phyloP scores from a whole-genome alignment of 2,888 invertebrate species.

The Orthonychiurus folsomi region DNA sequence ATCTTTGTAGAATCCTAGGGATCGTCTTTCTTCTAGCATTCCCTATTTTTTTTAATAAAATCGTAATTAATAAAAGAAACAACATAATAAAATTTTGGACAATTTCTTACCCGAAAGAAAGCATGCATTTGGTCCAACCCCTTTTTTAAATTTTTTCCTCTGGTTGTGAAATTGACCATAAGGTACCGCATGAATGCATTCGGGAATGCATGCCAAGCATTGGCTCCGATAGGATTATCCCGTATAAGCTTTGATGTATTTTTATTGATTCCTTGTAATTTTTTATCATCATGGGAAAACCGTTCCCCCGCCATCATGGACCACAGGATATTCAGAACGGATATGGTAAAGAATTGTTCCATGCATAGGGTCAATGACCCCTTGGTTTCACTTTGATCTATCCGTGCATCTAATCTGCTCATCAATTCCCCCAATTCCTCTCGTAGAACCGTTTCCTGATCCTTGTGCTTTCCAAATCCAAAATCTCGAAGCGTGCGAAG shows the following conservation, averaged over 20 bases:
- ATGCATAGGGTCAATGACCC: slow-evolving; percentile 15
- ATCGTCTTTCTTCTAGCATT: neutral
- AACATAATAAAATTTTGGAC: too few species aligned
- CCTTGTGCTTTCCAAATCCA: slow-evolving; percentile 36
- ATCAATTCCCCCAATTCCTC: slow-evolving; percentile 34
- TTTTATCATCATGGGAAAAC: slow-evolving; percentile 30
- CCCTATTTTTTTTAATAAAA: neutral
- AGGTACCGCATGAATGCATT: neutral
- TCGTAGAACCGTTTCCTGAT: slow-evolving; percentile 30
- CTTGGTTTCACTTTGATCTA: neutral
- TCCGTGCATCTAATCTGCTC: slow-evolving; percentile 15
- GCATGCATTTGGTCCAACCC: neutral
- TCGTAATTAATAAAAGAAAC: too few species aligned
- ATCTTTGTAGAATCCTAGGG: slow-evolving; percentile 1
- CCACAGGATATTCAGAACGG: slow-evolving; percentile 37
- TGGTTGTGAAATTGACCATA: neutral
- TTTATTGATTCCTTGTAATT: slow-evolving; percentile 10
- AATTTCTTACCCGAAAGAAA: neutral
- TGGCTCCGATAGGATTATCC: slow-evolving; percentile 4
- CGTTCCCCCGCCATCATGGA: slow-evolving; percentile 33
- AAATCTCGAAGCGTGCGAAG: slow-evolving; percentile 38
- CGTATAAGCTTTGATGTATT: neutral
- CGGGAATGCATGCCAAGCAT: neutral
- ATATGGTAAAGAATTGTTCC: slow-evolving; percentile 33
- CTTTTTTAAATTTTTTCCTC: neutral